These are phyloP conservation scores for Paramormyrops kingsleyae DNA, from an alignment of 2,113 vertebrate genomes.

Conservation along the genomic window DNA sequence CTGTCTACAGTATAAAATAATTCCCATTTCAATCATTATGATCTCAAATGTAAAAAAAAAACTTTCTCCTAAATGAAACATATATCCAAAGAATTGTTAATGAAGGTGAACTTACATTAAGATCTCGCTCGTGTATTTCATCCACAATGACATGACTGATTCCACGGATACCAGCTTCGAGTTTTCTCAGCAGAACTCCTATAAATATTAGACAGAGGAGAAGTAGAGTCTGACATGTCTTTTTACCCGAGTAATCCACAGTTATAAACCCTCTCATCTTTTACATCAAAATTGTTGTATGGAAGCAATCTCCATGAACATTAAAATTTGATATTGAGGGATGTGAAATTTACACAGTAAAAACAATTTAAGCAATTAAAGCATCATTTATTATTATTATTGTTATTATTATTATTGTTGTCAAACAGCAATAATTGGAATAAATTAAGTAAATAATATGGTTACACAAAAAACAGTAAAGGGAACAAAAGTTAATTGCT, in stretches of 20 bases:
- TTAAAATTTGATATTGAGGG: background rate
- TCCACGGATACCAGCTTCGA: slow-evolving; percentile 89
- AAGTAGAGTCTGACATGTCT: background rate
- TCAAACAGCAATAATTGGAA: background rate
- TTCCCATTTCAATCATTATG: background rate
- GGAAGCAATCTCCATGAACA: background rate
- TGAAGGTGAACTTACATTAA: slow-evolving; percentile 77
- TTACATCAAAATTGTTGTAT: background rate
- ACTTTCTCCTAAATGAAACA: too few species aligned
- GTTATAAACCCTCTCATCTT: background rate
- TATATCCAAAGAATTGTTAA: too few species aligned
- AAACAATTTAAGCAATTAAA: background rate
- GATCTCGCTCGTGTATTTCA: slow-evolving; percentile 95
- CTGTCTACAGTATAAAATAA: slow-evolving; percentile 65
- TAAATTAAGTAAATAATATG: background rate
- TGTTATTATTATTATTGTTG: too few species aligned
- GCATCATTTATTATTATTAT: background rate
- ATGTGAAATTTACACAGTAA: background rate
- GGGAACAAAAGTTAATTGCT: background rate
- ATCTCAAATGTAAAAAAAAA: background rate
- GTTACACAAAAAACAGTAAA: background rate
- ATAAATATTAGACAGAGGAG: slow-evolving; percentile 7
- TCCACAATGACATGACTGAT: slow-evolving; percentile 97
- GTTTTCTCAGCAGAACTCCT: slow-evolving; percentile 90
- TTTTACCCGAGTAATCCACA: background rate